A percentile compares a stretch with the other conserved stretches of the same genome.
Conservation (phyloP, 2,797 vertebrate species). For the Fistularia commersonii region DNA sequence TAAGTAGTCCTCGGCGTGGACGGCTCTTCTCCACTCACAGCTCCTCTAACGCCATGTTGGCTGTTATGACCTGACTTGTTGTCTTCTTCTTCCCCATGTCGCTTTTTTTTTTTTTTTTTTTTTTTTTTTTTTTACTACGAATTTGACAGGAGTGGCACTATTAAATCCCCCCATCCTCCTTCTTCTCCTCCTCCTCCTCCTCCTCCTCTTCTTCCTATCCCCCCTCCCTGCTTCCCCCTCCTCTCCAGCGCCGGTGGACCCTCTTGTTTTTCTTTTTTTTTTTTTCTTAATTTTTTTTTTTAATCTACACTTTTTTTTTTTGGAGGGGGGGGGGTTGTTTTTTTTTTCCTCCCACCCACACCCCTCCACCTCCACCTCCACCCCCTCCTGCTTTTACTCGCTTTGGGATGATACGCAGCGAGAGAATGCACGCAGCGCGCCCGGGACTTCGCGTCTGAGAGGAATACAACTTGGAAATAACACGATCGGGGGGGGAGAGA, state of each 20-base stretch:
- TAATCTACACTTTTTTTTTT: neutral
- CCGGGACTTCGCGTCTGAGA: conserved; percentile 47
- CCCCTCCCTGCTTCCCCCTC: no score
- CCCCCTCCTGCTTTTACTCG: no score
- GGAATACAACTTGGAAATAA: conserved; percentile 60
- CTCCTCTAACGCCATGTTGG: conserved; percentile 93
- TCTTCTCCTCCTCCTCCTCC: no score
- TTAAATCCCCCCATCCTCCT: conserved; percentile 13
- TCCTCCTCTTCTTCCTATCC: no score
- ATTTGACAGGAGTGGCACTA: conserved; percentile 70
- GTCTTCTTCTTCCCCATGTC: conserved; percentile 20
- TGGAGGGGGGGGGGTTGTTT: no score
- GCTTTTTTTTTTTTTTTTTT: conserved; percentile 8
- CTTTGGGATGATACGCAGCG: conserved; percentile 59
- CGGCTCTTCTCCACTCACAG: conserved; percentile 77
- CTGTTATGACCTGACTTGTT: conserved; percentile 78
- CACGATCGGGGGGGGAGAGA: no score
- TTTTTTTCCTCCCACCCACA: no score
- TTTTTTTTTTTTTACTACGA: conserved; percentile 58
- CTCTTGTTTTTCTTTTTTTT: neutral
- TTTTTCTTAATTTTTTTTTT: neutral
- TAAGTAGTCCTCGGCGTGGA: conserved; percentile 91
- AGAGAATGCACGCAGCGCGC: conserved; percentile 51
- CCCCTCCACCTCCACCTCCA: no score
- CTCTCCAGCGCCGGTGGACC: conserved; percentile 36